A percentile compares a stretch with the other conserved stretches of the same genome.
phyloP scores from a whole-genome alignment of 2,113 vertebrate genomes.

The Eretmochelys imbricata region DNA sequence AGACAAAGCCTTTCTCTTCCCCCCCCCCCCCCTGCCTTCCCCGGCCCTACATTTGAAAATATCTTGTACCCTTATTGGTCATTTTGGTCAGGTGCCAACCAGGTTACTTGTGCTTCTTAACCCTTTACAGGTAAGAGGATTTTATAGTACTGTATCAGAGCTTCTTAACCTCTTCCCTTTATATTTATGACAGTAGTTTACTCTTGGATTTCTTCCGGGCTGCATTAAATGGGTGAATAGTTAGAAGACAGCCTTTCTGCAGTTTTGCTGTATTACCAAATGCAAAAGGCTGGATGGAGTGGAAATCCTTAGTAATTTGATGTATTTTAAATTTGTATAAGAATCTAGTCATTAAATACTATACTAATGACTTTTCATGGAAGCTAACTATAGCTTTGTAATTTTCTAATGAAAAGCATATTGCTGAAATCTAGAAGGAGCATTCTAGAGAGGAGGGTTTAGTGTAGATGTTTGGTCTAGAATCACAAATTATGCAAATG shows the following conservation, averaged over 20 bases:
- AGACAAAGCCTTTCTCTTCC: too few species aligned
- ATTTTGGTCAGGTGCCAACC: too few species aligned
- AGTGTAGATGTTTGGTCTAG: not conserved
- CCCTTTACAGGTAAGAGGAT: too few species aligned
- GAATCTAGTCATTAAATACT: not conserved
- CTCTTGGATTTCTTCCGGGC: not conserved
- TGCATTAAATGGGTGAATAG: slow-evolving; percentile 5
- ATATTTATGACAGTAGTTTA: not conserved
- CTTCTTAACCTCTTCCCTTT: too few species aligned
- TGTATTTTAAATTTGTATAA: not conserved
- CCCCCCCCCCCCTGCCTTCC: too few species aligned
- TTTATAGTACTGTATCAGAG: too few species aligned
- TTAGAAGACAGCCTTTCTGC: not conserved
- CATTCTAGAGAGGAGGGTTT: not conserved
- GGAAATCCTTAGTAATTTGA: not conserved
- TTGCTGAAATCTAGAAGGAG: not conserved
- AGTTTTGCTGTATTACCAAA: not conserved
- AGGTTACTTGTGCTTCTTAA: too few species aligned
- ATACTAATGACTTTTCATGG: not conserved
- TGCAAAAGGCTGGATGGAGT: not conserved
- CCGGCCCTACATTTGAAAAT: too few species aligned
- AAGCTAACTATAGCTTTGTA: not conserved
- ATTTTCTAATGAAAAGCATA: not conserved
- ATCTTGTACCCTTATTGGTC: too few species aligned
- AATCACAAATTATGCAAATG: not conserved